A percentile compares a stretch with the other conserved stretches of the same genome.
Evolutionary conservation across 2,113 vertebrate genomes (phyloP).

Genomic region (Nycticryphes semicollaris): DNA sequence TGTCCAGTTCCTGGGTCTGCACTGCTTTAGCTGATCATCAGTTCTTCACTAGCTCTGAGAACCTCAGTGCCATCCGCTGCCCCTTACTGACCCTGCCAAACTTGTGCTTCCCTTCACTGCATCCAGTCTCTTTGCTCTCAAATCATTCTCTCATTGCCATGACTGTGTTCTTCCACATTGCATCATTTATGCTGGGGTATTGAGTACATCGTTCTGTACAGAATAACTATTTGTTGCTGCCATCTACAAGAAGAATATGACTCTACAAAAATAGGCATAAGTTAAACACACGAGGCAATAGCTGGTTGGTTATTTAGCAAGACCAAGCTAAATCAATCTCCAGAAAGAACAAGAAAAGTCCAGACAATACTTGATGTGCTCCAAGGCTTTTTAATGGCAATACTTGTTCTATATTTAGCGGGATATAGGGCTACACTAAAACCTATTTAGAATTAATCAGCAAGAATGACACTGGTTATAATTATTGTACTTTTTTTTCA

Average conservation of each 20-base stretch:
- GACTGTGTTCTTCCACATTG: neutral
- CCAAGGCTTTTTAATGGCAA: neutral
- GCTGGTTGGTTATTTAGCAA: neutral
- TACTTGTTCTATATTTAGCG: neutral
- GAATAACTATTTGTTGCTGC: neutral
- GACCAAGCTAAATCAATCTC: neutral
- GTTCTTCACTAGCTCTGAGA: neutral
- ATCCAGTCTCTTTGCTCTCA: neutral
- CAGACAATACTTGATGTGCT: neutral
- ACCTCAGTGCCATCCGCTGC: neutral
- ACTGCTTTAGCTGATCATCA: neutral
- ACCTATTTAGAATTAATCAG: neutral
- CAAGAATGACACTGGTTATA: neutral
- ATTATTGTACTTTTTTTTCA: neutral
- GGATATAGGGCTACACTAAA: neutral
- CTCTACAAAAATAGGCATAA: neutral
- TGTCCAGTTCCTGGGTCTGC: neutral
- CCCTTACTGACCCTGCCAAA: neutral
- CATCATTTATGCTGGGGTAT: fast-evolving
- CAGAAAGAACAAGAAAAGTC: neutral
- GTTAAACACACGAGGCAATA: neutral
- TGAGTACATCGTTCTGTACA: fast-evolving
- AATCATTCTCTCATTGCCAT: neutral
- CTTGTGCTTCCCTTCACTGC: neutral
- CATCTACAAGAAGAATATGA: neutral